Base-by-base conservation (phyloP, 2,888 invertebrate genomes). In the Marronus borbonicus region DNA sequence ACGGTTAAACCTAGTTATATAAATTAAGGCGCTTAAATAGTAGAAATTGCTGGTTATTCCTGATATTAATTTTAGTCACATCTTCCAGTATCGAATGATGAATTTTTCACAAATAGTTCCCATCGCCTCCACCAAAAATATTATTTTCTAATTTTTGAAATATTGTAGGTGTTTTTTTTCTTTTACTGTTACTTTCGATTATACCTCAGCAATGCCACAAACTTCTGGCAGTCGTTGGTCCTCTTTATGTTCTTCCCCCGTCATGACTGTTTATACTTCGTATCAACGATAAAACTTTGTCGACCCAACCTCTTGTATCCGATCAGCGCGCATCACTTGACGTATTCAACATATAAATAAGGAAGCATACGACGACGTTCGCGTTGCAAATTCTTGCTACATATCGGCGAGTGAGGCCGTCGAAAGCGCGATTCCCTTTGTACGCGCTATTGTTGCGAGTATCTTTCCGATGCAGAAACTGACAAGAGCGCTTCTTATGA, bases 401-500 rank as follows among this genome's bases (percentile, higher is more conserved):
- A 81, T 75, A 76, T 75, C 78, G 75, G 77, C 77, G 76, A 77
- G 78, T 82, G 83, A 84, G 84, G 85, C 85, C 86, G 85, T 86
- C 85, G 85, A 84, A 85, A 49, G 72, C 83, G 44, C 72, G 72
- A 60, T 60, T 74, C 39, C 62, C 72, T 74, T 74, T 74, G 72
- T 74, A 44, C 62, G 60, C 24, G 60, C 86, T 82, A 86, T 87
- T 88, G 86, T 87, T 85, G 83, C 83, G 85, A 86, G 84, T 86
- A 87, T 88, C 88, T 87, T 87, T 87, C 87, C 85, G 84, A 86
- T 86, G 86, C 87, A 87, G 86, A 83, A 74, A 68, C 87, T 88
- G 88, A 88, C 88, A 88, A 87, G 86, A 87, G 86, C 87, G 87
- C 86, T 87, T 87, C 86, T 86, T 86, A 85, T 85, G 86, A 74